Evolutionary conservation across 2,888 invertebrate genomes (phyloP).

Genomic region (Ectemnius lituratus): DNA sequence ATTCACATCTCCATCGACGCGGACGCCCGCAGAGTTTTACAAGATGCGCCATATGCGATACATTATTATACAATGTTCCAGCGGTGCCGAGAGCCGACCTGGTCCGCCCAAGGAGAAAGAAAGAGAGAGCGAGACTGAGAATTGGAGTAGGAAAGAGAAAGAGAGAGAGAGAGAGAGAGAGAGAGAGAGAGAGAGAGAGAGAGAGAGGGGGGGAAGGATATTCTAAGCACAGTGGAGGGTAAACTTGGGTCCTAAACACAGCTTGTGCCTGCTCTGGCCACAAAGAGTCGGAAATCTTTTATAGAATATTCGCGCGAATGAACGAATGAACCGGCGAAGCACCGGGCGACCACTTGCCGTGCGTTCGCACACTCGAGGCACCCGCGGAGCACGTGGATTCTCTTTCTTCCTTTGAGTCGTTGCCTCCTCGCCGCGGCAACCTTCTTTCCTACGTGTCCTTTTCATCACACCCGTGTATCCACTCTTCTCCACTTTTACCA

Average conservation of each 20-base stretch:
- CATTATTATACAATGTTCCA: conserved; percentile 74
- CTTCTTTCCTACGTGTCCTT: conserved; percentile 9
- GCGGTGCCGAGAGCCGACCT: neutral
- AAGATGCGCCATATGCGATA: conserved; percentile 76
- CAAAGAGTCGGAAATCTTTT: conserved; percentile 76
- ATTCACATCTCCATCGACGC: conserved; percentile 63
- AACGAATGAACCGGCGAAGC: neutral
- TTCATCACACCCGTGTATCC: conserved; percentile 10
- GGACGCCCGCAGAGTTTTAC: conserved; percentile 77
- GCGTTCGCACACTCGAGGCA: conserved; percentile 74
- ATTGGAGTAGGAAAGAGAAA: conserved; percentile 42
- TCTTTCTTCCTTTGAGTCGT: conserved; percentile 12
- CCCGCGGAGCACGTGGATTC: conserved; percentile 63
- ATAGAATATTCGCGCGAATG: conserved; percentile 54
- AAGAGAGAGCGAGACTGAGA: conserved; percentile 42
- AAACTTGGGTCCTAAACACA: conserved; percentile 45
- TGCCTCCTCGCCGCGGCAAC: neutral
- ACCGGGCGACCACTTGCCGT: conserved; percentile 71
- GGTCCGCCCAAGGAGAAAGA: neutral
- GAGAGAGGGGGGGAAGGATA: conserved; percentile 38
- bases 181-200: conserved; percentile 41
- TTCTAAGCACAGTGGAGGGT: conserved; percentile 55
- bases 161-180: conserved; percentile 42
- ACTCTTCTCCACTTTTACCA: conserved; percentile 16
- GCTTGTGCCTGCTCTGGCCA: conserved; percentile 47